Percentiles rank a stretch among this genome's conserved stretches.
phyloP scores from a whole-genome alignment of 2,113 vertebrate genomes.

The Neodon shergylaensis region DNA sequence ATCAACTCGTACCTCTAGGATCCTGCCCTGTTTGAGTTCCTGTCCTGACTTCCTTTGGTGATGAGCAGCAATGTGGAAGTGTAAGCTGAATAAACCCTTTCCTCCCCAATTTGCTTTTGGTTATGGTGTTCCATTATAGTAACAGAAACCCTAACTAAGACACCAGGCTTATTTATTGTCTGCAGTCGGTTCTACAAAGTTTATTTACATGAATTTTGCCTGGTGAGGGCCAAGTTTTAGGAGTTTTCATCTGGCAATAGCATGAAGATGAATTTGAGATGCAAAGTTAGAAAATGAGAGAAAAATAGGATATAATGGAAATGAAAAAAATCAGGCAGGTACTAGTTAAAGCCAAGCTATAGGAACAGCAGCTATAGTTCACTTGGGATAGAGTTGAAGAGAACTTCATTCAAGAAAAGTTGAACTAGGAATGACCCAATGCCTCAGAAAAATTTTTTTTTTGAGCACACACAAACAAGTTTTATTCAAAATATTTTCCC shows the following conservation, averaged over 20 bases:
- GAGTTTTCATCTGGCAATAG: neutral
- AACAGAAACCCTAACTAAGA: neutral
- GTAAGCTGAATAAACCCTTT: neutral
- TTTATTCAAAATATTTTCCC: neutral
- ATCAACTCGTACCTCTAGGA: too few relatives aligned
- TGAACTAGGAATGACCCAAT: neutral
- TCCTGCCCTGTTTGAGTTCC: neutral
- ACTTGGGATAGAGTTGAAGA: neutral
- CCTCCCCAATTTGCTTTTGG: neutral
- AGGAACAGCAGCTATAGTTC: neutral
- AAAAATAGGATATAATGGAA: neutral
- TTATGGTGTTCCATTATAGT: neutral
- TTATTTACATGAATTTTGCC: slow-evolving; percentile 2
- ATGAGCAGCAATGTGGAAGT: neutral
- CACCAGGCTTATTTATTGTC: slow-evolving; percentile 9
- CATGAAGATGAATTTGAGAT: neutral
- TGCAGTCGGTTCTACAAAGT: neutral
- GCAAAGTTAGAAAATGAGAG: neutral
- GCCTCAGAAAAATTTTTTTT: too few relatives aligned
- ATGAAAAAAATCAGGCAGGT: neutral
- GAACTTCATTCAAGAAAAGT: neutral
- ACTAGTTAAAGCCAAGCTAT: neutral
- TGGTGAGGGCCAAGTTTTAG: neutral
- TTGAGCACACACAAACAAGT: neutral
- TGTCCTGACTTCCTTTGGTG: neutral